Evolutionary conservation across 2,888 invertebrate genomes (phyloP).

Genomic region (Tenthredo livida): DNA sequence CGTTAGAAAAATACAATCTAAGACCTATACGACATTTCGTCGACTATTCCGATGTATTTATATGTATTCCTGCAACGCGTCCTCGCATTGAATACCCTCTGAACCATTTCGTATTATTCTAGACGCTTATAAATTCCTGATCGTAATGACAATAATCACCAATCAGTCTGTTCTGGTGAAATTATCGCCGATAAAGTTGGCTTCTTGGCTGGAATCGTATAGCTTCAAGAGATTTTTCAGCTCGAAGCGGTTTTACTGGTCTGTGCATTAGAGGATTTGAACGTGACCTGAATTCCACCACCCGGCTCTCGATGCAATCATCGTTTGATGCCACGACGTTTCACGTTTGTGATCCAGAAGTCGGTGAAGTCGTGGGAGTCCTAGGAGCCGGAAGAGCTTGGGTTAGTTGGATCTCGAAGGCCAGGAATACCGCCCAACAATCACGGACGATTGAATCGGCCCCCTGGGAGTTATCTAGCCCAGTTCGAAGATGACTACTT

Average conservation of each 20-base stretch:
- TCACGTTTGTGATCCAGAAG: conserved; percentile 56
- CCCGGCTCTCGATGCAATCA: conserved; percentile 67
- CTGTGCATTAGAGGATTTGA: conserved; percentile 64
- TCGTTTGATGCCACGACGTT: conserved; percentile 67
- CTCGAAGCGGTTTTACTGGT: conserved; percentile 11
- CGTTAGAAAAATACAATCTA: not conserved
- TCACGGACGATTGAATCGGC: conserved; percentile 73
- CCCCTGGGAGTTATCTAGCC: conserved; percentile 58
- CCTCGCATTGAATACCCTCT: not conserved
- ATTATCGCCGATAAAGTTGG: conserved; percentile 12
- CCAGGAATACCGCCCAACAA: conserved; percentile 65
- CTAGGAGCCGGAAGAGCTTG: not conserved
- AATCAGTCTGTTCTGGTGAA: not conserved
- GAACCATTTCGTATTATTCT: not conserved
- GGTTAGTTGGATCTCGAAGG: conserved; percentile 62
- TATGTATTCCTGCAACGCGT: not conserved
- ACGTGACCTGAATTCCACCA: conserved; percentile 65
- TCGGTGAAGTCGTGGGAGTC: conserved; percentile 39
- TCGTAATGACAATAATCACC: conserved; percentile 10
- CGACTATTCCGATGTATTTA: not conserved
- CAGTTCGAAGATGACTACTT: conserved; percentile 18
- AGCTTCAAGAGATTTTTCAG: conserved; percentile 27
- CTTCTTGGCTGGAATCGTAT: not conserved
- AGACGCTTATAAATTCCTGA: no score
- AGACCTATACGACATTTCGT: not conserved